These are phyloP conservation scores for Cristatella mucedo DNA, from an alignment of 2,888 invertebrate genomes.

Conservation along the genomic window DNA sequence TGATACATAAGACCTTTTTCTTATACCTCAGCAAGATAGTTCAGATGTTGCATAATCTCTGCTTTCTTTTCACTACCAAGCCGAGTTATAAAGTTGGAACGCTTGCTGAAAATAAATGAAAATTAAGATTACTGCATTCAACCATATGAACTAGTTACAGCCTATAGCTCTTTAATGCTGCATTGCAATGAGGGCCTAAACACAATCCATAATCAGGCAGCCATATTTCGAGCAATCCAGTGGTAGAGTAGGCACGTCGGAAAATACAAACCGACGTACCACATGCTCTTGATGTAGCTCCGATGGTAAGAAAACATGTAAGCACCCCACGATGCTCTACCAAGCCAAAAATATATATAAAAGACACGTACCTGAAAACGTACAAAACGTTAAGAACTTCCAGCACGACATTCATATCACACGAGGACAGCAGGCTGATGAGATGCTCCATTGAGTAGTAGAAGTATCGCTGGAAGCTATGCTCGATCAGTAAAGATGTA, in stretches of 20 bases:
- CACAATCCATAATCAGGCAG: too few species aligned
- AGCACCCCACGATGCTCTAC: too few species aligned
- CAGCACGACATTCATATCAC: slow-evolving; percentile 65
- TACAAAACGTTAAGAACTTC: slow-evolving; percentile 67
- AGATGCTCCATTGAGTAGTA: slow-evolving; percentile 75
- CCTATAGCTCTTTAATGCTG: too few species aligned
- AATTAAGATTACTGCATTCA: slow-evolving; percentile 6
- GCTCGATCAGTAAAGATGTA: slow-evolving; percentile 65
- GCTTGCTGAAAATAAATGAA: slow-evolving; percentile 46
- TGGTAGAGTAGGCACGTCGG: too few species aligned
- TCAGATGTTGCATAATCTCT: slow-evolving; percentile 53
- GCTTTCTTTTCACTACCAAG: slow-evolving; percentile 53
- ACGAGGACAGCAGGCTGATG: slow-evolving; percentile 54
- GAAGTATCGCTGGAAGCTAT: slow-evolving; percentile 67
- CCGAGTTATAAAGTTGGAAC: slow-evolving; percentile 67
- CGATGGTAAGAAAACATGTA: too few species aligned
- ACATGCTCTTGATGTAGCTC: too few species aligned
- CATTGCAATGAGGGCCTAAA: too few species aligned
- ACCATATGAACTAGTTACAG: too few species aligned
- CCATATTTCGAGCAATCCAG: too few species aligned
- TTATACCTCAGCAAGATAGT: slow-evolving; percentile 65
- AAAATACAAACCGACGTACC: too few species aligned
- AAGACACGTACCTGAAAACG: slow-evolving; percentile 48
- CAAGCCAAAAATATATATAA: slow-evolving; percentile 2
- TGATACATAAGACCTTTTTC: slow-evolving; percentile 17